Percentiles rank a stretch among this genome's conserved stretches.
Conservation (phyloP, 1,140 invertebrate genomes). For the Trachymyrmex cornetzi region DNA sequence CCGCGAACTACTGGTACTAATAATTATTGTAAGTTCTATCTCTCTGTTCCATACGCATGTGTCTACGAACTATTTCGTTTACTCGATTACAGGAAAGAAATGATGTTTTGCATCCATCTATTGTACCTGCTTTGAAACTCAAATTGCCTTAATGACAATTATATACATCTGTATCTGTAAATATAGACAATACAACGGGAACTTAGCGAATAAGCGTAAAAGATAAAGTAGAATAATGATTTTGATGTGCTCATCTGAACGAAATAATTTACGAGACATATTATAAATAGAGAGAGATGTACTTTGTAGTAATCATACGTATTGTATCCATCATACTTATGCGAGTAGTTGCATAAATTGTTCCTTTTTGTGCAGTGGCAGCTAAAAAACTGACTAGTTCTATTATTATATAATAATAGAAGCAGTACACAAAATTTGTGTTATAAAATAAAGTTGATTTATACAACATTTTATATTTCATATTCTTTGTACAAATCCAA, state of each 20-base stretch:
- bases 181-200: slow-evolving; percentile 83
- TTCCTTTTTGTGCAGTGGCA: slow-evolving; percentile 77
- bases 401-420: slow-evolving; percentile 80
- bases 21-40: slow-evolving; percentile 64
- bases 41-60: slow-evolving; percentile 52
- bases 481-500: slow-evolving; percentile 19
- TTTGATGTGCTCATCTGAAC: slow-evolving; percentile 79
- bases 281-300: slow-evolving; percentile 63
- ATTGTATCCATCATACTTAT: slow-evolving; percentile 81
- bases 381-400: slow-evolving; percentile 81
- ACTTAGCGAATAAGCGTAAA: slow-evolving; percentile 63
- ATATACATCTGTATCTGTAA: slow-evolving; percentile 80
- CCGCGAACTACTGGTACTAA: slow-evolving; percentile 67
- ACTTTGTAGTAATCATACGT: slow-evolving; percentile 78
- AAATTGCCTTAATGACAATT: slow-evolving; percentile 86
- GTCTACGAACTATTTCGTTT: slow-evolving; percentile 61
- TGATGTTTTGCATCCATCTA: slow-evolving; percentile 76
- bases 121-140: slow-evolving; percentile 85
- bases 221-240: slow-evolving; percentile 66
- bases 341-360: slow-evolving; percentile 76
- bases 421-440: slow-evolving; percentile 80
- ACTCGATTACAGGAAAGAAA: slow-evolving; percentile 69
- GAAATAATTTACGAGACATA: slow-evolving; percentile 78
- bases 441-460: slow-evolving; percentile 80
- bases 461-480: slow-evolving; percentile 55